Evolutionary conservation across 2,888 invertebrate genomes (phyloP), one percentile per base, ranked within the genome.

Genomic region (Anaspis maculata): DNA sequence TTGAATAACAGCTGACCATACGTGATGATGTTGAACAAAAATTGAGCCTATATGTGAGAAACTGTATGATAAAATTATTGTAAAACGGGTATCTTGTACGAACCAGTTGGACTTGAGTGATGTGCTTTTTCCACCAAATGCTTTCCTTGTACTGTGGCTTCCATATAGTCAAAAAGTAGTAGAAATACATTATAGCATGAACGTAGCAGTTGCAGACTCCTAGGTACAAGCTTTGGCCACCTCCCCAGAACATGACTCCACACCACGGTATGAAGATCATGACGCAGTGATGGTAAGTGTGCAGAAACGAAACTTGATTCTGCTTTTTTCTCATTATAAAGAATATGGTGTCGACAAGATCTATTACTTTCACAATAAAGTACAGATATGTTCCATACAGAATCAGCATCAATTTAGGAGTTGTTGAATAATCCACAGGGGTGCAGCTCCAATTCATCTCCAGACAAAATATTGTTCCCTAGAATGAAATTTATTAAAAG

Each of bases 201-300:
- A 91, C 83, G 38, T 81, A 75, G 0, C 73, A 69, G 56, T 90
- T 91, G 13, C 85, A 56, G 1, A 77, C 55, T 1, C 82, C 82
- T 13, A 83, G 64, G 37, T 74, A 66, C 3, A 74, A 67, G 0
- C 72, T 74, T 51, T 82, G 80, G 1, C 84, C 84, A 54, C 84
- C 84, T 61, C 75, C 68, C 0, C 73, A 48, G 49, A 73, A 81
- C 64, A 77, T 82, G 1, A 64, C 56, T 2, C 68, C 74, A 10
- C 64, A 57, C 79, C 83, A 88, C 35, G 70, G 66, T 0, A 77
- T 71, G 3, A 77, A 21, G 0, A 82, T 74, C 87, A 91, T 89
- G 1, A 84, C 83, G 0, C 77, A 71, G 57, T 91, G 90, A 60
- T 91, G 90, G 55, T 89, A 89, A 3, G 88, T 77, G 55, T 91